phyloP scores from a whole-genome alignment of 2,797 vertebrate genomes.

The Gadopsis marmoratus region DNA sequence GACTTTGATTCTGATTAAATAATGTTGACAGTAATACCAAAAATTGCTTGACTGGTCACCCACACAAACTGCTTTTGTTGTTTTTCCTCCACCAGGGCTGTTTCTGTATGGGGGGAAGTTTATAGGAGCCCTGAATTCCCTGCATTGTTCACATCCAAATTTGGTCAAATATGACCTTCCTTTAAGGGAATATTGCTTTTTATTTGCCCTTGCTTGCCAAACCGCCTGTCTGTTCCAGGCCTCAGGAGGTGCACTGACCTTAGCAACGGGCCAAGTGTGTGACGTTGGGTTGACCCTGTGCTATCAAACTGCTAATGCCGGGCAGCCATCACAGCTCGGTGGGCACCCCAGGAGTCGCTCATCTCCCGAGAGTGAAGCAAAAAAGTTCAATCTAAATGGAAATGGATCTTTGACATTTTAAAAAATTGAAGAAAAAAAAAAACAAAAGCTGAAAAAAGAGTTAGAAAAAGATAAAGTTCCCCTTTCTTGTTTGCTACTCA shows the following conservation, averaged over 20 bases:
- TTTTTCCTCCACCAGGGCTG: background rate
- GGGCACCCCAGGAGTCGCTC: slow-evolving; percentile 12
- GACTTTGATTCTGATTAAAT: slow-evolving; percentile 33
- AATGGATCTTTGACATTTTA: slow-evolving; percentile 69
- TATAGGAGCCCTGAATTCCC: slow-evolving; percentile 5
- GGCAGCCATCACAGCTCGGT: slow-evolving; percentile 25
- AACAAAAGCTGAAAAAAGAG: slow-evolving; percentile 35
- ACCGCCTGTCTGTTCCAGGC: slow-evolving; percentile 29
- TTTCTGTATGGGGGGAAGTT: background rate
- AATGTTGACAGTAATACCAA: slow-evolving; percentile 11
- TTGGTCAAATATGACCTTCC: slow-evolving; percentile 24
- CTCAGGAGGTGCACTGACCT: slow-evolving; percentile 54
- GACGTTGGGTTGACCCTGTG: slow-evolving; percentile 29
- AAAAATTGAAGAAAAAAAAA: slow-evolving; percentile 46
- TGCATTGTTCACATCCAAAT: slow-evolving; percentile 20
- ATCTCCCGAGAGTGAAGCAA: slow-evolving; percentile 22
- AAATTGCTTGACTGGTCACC: slow-evolving; percentile 17
- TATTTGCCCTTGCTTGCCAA: slow-evolving; percentile 30
- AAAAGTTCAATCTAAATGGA: slow-evolving; percentile 70
- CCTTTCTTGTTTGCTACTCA: slow-evolving; percentile 18
- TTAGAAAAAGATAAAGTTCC: slow-evolving; percentile 29
- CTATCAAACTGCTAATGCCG: slow-evolving; percentile 42
- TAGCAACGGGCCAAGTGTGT: slow-evolving; percentile 29
- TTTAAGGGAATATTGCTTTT: slow-evolving; percentile 41
- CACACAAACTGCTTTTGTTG: slow-evolving; percentile 9